Base-by-base conservation (phyloP, 2,888 invertebrate genomes). In the Hipparchia sbordonii region DNA sequence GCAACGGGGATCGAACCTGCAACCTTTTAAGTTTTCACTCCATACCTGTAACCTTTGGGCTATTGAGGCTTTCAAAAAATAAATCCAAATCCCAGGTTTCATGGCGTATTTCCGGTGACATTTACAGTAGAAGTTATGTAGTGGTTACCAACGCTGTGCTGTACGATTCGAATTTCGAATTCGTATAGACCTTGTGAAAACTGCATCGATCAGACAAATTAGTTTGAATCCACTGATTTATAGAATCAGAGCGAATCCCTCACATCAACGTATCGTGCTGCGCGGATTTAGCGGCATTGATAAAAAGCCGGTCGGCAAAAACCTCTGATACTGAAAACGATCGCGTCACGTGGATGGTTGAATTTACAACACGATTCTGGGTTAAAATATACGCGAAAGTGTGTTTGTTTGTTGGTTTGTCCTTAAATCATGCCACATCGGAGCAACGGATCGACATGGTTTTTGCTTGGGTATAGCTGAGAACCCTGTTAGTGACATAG, bases 231-330 rank as follows among this genome's bases (percentile, higher is more conserved):
- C 65, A 12, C 51, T 52, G 52, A 65, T 65, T 51, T 52, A 65
- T 65, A 33, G 66, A 66, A 66, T 66, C 54, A 66, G 66, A 10
- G 65, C 6, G 33, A 65, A 51, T 65, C 65, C 52, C 65, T 33
- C 65, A 66, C 65, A 66, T 66, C 65, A 66, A 66, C 65, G 52
- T 12, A 66, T 63, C 33, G 54, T 39, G 39, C 65, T 54, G 39
- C 65, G 65, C 39, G 54, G 54, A 52, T 51, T 39, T 33, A 66
- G 65, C 54, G 65, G 52, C 65, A 66, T 54, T 66, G 65, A 54
- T 54, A 66, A 66, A 46, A 54, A 10, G 3, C 23, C 52, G 39
- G 5, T 33, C 33, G 52, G 8, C 8, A 52, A 51, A 63, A 63
- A 48, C 51, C 51, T 63, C 10, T 33, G 54, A 66, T 39, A 54